Evolutionary conservation across 1,140 invertebrate species (phyloP).

Genomic region (Meloidogyne floridensis): DNA sequence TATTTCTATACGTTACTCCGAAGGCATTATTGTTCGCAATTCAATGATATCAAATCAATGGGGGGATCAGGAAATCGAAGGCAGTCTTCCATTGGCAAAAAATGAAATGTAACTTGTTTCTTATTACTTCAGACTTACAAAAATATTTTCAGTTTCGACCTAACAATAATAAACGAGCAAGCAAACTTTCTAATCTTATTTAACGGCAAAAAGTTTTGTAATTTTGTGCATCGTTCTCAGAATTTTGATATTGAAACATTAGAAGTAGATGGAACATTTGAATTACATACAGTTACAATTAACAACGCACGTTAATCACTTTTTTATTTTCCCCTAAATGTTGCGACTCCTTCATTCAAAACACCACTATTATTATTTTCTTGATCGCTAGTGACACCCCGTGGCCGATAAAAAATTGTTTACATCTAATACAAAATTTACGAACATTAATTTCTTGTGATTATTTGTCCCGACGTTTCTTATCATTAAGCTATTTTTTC

Average conservation of each 20-base stretch:
- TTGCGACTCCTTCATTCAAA: not conserved
- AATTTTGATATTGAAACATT: slow-evolving; percentile 54
- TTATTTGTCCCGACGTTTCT: not conserved
- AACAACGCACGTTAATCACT: slow-evolving; percentile 37
- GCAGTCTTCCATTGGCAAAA: slow-evolving; percentile 58
- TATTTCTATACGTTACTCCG: slow-evolving; percentile 63
- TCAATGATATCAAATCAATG: slow-evolving; percentile 56
- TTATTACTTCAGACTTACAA: not conserved
- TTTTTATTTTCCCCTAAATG: not conserved
- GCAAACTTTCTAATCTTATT: slow-evolving; percentile 53
- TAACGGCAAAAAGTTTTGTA: slow-evolving; percentile 55
- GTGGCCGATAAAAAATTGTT: not conserved
- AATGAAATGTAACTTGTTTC: slow-evolving; percentile 56
- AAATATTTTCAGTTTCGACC: slow-evolving; percentile 56
- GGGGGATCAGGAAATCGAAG: slow-evolving; percentile 64
- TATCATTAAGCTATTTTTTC: not conserved
- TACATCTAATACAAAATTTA: not conserved
- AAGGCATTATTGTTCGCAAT: slow-evolving; percentile 63
- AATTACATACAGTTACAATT: slow-evolving; percentile 55
- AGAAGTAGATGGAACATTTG: slow-evolving; percentile 55
- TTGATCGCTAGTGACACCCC: not conserved
- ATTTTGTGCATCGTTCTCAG: slow-evolving; percentile 44
- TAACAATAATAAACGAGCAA: slow-evolving; percentile 62
- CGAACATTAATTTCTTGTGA: not conserved
- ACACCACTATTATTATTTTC: not conserved